Conservation (phyloP, 2,113 vertebrate species). For the Mustela lutreola region DNA sequence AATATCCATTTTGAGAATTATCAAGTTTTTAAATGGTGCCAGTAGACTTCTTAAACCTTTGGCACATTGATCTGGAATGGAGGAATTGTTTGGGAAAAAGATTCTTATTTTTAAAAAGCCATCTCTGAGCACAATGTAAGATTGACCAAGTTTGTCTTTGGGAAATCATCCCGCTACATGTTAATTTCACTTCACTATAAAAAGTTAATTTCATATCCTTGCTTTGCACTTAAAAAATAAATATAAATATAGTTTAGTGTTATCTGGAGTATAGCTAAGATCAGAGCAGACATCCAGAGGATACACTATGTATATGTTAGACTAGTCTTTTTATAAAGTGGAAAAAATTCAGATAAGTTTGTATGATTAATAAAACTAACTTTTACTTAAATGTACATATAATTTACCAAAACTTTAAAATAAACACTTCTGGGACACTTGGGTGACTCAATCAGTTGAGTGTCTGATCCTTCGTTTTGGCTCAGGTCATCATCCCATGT, state of each 20-base stretch:
- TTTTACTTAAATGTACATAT: background rate
- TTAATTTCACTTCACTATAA: background rate
- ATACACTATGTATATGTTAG: background rate
- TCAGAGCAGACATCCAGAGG: fast-evolving
- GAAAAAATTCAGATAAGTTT: background rate
- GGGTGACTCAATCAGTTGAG: background rate
- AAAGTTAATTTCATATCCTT: background rate
- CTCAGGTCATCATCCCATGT: background rate
- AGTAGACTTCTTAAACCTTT: background rate
- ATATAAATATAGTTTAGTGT: background rate
- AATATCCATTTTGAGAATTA: background rate
- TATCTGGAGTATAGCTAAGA: background rate
- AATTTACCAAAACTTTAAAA: background rate
- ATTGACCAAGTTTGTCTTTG: background rate
- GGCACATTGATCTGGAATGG: background rate
- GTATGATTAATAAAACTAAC: background rate
- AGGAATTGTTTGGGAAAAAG: background rate
- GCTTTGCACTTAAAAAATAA: background rate
- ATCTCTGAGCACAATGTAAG: background rate
- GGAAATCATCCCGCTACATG: background rate
- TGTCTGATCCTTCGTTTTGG: background rate
- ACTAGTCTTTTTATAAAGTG: background rate
- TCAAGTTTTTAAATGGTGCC: background rate
- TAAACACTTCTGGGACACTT: background rate
- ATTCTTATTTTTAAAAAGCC: background rate